Evolutionary conservation across 2,113 vertebrate genomes (phyloP).

Genomic region (Varanus komodoensis): DNA sequence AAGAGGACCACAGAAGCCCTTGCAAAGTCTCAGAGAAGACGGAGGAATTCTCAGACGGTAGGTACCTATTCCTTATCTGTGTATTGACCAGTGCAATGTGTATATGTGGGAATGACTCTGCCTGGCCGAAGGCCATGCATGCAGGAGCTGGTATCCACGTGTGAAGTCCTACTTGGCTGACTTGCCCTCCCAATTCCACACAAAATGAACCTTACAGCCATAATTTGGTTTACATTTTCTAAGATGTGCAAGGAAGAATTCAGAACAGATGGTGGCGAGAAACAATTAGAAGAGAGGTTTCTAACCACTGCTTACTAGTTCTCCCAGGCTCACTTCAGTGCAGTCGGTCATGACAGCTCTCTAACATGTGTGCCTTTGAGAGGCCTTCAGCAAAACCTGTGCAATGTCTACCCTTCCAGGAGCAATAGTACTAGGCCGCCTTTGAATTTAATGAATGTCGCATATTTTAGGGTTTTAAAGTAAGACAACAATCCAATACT

Average conservation of each 20-base stretch:
- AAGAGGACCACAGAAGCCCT: not conserved
- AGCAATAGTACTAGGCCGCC: not conserved
- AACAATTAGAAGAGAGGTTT: not conserved
- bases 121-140: no score
- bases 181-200: not conserved
- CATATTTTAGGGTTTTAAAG: not conserved
- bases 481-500: not conserved
- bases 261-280: not conserved
- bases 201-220: not conserved
- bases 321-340: not conserved
- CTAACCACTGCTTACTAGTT: not conserved
- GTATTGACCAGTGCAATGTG: no score
- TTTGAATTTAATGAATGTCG: not conserved
- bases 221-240: not conserved
- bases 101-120: no score
- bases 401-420: not conserved
- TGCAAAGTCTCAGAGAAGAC: not conserved
- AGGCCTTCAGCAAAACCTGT: not conserved
- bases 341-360: no score
- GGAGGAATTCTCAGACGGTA: no score
- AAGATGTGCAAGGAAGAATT: not conserved
- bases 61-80: no score
- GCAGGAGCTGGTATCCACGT: not conserved
- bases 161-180: not conserved
- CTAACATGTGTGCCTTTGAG: not conserved